These are phyloP conservation scores for Falcaria lacertinaria DNA, from an alignment of 2,888 invertebrate genomes.

Conservation along the genomic window DNA sequence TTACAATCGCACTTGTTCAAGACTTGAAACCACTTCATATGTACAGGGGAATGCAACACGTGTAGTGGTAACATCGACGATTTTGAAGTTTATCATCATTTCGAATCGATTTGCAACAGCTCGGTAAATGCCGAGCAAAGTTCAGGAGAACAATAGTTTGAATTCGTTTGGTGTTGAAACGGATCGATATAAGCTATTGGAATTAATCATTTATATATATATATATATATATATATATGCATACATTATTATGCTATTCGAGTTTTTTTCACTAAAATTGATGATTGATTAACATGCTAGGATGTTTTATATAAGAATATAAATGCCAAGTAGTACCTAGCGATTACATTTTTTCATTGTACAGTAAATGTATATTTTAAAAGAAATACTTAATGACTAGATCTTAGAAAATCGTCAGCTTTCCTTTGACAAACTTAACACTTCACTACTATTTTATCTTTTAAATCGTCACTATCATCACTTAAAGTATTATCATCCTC, in stretches of 20 bases:
- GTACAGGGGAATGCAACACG: neutral
- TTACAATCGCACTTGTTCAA: neutral
- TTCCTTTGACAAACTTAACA: too few relatives aligned
- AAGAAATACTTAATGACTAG: too few relatives aligned
- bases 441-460: too few relatives aligned
- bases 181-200: slow-evolving; percentile 16
- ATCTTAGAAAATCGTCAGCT: too few relatives aligned
- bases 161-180: slow-evolving; percentile 44
- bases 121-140: slow-evolving; percentile 71
- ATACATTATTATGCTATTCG: neutral
- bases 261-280: neutral
- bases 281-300: too few relatives aligned
- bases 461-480: too few relatives aligned
- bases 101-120: slow-evolving; percentile 57
- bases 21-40: slow-evolving; percentile 5
- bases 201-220: slow-evolving; percentile 10
- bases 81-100: slow-evolving; percentile 43
- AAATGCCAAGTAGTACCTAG: too few relatives aligned
- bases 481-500: too few relatives aligned
- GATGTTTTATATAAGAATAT: too few relatives aligned
- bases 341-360: too few relatives aligned
- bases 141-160: slow-evolving; percentile 61
- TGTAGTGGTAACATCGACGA: slow-evolving; percentile 28
- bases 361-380: too few relatives aligned
- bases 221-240: neutral